phyloP scores from a whole-genome alignment of 1,140 invertebrate species.

The Diuraphis noxia region DNA sequence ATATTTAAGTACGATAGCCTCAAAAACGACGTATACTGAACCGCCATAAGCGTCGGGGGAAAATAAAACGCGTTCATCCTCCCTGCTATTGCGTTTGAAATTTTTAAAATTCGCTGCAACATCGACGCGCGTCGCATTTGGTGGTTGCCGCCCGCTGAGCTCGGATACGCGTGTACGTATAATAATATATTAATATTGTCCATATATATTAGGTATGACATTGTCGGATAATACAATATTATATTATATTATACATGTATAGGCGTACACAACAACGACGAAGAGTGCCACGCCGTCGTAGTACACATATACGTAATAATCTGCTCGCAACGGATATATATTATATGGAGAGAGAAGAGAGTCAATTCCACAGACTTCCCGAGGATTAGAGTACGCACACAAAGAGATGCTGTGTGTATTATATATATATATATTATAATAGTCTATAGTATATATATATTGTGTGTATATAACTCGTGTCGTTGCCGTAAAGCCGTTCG shows the following conservation, averaged over 20 bases:
- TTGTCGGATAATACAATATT: neutral
- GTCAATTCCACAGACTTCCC: slow-evolving; percentile 42
- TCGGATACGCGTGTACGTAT: neutral
- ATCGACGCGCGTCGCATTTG: neutral
- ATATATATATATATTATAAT: neutral
- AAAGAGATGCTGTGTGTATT: neutral
- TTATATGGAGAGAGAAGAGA: neutral
- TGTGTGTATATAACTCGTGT: neutral
- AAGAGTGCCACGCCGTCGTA: neutral
- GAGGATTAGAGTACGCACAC: slow-evolving; percentile 14
- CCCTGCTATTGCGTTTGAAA: neutral
- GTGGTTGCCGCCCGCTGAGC: neutral
- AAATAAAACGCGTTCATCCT: neutral
- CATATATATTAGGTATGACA: neutral
- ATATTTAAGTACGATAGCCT: neutral
- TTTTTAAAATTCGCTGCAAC: neutral
- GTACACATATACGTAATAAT: neutral
- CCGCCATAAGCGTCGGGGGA: neutral
- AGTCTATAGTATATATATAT: too few species aligned
- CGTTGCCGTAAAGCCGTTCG: slow-evolving; percentile 35
- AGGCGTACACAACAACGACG: neutral
- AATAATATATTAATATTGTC: neutral
- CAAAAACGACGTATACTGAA: neutral
- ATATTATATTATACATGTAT: neutral
- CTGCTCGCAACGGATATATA: neutral